Evolutionary conservation across 2,888 invertebrate genomes (phyloP), one percentile per base, ranked within the genome.

Genomic region (Schizaphis graminum): DNA sequence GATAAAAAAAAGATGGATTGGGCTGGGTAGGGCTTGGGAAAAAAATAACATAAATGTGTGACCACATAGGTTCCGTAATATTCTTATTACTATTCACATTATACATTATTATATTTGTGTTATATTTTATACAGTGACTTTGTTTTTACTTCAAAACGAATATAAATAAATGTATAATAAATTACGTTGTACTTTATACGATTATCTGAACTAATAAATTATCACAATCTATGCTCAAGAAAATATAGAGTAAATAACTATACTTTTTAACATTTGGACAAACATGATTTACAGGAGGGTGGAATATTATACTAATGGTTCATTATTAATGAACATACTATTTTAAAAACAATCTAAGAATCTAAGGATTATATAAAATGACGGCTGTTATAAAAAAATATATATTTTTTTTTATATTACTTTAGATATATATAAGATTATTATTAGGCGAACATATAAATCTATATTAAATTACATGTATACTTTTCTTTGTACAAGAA

Each of bases 291-390:
- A 77, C 0, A 35, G 8, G 21, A 77, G 35, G 77, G 35, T 0
- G 21, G n/a, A 16, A 86, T 86, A 77, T 28, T 86, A 47, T 86
- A 28, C 47, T 77, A 77, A 77, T 77, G 77, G 77, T 77, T 35
- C 77, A 77, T 77, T 35, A 21, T 21, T 77, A 77, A 77, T 35
- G 47, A 47, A 11, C 86, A 28, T 44, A 47, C 4, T 86, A 44
- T 86, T 44, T 86, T 86, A 86, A 28, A 44, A 86, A 28, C 28
- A 86, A 86, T 86, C 47, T 86, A 86, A 86, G 44, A 86, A 47
- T 85, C 47, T 53, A 53, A 53, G 21, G 21, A 44, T 86, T n/a
- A 86, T 47, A 41, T 7, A 67, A n/a, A 67, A 67, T n/a, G 13
- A 3, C 16, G n/a, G 77, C 77, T 77, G 77, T n/a, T n/a, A 8